Percentiles rank a stretch among this genome's conserved stretches.
Conservation (phyloP, 2,113 vertebrate species). For the Uropsilus gracilis region DNA sequence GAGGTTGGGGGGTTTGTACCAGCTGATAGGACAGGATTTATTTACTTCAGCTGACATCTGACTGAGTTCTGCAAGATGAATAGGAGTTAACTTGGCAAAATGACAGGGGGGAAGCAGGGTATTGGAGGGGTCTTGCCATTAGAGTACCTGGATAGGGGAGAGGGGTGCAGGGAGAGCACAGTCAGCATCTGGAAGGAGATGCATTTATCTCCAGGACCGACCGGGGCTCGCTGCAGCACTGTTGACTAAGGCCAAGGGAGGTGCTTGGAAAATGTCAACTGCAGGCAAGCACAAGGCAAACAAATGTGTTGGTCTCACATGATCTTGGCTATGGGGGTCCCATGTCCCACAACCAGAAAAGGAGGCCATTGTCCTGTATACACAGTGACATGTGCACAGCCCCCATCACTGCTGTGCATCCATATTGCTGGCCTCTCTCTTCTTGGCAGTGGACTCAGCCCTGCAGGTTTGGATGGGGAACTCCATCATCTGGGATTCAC, state of each 20-base stretch:
- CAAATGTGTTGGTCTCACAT: rapidly evolving
- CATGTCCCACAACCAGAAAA: neutral
- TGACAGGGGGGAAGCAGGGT: neutral
- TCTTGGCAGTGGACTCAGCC: neutral
- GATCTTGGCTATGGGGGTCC: neutral
- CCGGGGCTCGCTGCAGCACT: neutral
- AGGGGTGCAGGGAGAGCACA: neutral
- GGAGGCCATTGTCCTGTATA: neutral
- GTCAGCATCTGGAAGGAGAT: too few species aligned
- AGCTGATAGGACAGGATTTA: neutral
- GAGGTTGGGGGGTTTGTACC: rapidly evolving
- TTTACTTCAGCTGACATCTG: neutral
- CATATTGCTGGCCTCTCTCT: neutral
- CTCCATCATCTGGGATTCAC: neutral
- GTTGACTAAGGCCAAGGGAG: neutral
- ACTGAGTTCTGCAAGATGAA: neutral
- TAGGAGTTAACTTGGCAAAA: neutral
- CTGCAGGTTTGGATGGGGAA: neutral
- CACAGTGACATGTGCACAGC: too few species aligned
- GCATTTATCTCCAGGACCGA: neutral
- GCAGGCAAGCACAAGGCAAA: neutral
- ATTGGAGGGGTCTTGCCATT: neutral
- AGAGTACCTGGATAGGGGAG: neutral
- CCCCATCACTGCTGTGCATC: neutral
- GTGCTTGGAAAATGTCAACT: neutral